Percentiles rank a stretch among this genome's conserved stretches.
These are phyloP conservation scores for Tenebrio molitor DNA, from an alignment of 1,140 invertebrate genomes.

Conservation along the genomic window DNA sequence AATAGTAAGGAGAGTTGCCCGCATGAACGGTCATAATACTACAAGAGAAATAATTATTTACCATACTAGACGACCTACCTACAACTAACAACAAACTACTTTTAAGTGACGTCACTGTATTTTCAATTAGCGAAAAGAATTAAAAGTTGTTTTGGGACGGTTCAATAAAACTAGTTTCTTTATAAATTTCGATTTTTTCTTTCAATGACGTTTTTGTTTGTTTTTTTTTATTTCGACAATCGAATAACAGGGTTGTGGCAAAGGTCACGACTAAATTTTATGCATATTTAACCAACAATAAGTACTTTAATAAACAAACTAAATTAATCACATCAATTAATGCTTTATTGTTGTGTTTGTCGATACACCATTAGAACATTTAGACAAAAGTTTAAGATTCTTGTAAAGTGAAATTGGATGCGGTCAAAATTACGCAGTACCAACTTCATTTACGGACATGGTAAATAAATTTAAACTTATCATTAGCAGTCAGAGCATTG, in stretches of 20 bases:
- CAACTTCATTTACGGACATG: not conserved
- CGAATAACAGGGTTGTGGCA: not conserved
- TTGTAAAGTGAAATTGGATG: no score
- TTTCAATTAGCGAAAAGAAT: not conserved
- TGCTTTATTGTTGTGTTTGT: constrained; percentile 26
- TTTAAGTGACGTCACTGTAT: constrained; percentile 16
- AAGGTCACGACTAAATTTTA: not conserved
- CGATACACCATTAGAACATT: not conserved
- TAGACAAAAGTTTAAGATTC: no score
- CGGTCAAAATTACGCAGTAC: not conserved
- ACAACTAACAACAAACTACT: not conserved
- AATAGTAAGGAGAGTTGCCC: not conserved
- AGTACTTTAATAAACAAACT: not conserved
- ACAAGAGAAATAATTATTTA: constrained; percentile 7
- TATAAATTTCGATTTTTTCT: not conserved
- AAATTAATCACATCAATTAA: constrained; percentile 36
- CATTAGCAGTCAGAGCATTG: not conserved
- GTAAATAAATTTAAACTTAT: not conserved
- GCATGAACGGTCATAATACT: not conserved
- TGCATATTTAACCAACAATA: constrained; percentile 11
- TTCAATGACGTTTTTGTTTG: constrained; percentile 11
- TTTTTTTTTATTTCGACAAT: constrained; percentile 2
- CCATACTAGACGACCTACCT: constrained; percentile 27
- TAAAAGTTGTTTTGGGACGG: constrained; percentile 24
- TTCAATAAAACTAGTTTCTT: not conserved